Percentiles rank a stretch among this genome's conserved stretches.
Evolutionary conservation across 2,113 vertebrate genomes (phyloP).

Genomic region (Chloropsis hardwickii): DNA sequence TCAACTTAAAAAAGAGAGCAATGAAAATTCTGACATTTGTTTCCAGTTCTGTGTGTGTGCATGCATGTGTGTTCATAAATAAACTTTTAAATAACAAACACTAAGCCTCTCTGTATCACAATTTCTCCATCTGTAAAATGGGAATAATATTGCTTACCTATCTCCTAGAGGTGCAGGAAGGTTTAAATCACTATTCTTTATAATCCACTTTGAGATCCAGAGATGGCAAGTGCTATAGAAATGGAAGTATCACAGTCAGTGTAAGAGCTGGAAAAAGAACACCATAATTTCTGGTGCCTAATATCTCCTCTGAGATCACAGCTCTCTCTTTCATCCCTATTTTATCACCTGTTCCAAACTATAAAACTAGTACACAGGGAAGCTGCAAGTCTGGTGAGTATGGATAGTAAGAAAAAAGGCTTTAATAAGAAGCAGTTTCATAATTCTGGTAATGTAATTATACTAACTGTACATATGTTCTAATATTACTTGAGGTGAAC

Average conservation of each 20-base stretch:
- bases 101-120: conserved; percentile 66
- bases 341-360: not conserved
- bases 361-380: not conserved
- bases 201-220: conserved; percentile 72
- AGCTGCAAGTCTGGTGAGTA: not conserved
- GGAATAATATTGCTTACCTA: conserved; percentile 69
- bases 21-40: not conserved
- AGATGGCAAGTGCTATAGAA: conserved; percentile 71
- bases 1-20: conserved; percentile 7
- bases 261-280: conserved; percentile 56
- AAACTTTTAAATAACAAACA: conserved; percentile 1
- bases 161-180: conserved; percentile 68
- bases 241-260: conserved; percentile 69
- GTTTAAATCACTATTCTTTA: conserved; percentile 72
- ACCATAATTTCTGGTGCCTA: conserved; percentile 55
- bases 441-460: not conserved
- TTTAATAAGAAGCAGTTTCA: not conserved
- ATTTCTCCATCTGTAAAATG: conserved; percentile 71
- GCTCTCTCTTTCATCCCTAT: conserved; percentile 12
- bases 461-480: not conserved
- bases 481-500: not conserved
- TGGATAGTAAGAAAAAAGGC: not conserved
- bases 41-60: not conserved
- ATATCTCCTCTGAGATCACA: conserved; percentile 28
- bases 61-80: not conserved